Base-by-base conservation (phyloP, 2,797 vertebrate genomes). In the Microctenopoma steveboyesi region DNA sequence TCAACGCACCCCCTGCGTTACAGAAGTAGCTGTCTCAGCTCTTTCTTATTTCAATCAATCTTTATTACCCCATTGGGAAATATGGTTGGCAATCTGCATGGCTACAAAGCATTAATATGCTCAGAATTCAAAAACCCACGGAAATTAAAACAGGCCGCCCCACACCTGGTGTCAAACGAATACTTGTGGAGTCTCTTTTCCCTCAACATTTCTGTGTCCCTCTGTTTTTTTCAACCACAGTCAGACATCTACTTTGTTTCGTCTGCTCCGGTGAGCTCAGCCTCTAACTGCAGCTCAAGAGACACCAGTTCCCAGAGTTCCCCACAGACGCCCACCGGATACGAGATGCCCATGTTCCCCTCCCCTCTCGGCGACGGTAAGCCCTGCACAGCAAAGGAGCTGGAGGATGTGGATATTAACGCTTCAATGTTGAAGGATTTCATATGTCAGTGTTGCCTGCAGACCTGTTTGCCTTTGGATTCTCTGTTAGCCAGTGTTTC, bases 211-310 rank as follows among this genome's bases (percentile, higher is more conserved):
- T 52, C 45, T 48, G 0, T 25, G 16, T 84, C 57, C 35, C 11
- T 51, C 64, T 63, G 22, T 79, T 69, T 88, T 22, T 87, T 86
- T 66, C 86, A 65, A 62, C 90, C 79, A 95, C 88, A 99, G 97
- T 98, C 97, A 2, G 98, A 99, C 87, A 98, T 99, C 90, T 99
- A 98, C 89, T 99, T 98, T 84, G 94, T 95, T 70, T 97, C 97
- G 0, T 92, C 95, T 6, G 92, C 96, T 7, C 92, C 97, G 0
- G 94, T 95, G 85, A 95, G 90, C 13, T 95, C 93, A 53, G 94
- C 95, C 4, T 97, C 96, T 58, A 95, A 94, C 87, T 94, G 94
- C 92, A 97, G 94, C 76, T 98, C 96, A 12, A 96, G 95, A 89
- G 96, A 97, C 82, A 93, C 95, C 83, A 97, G 93, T 69, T 96